These are phyloP conservation scores for Drosophila falleni DNA, from an alignment of 2,888 invertebrate genomes.

Conservation along the genomic window DNA sequence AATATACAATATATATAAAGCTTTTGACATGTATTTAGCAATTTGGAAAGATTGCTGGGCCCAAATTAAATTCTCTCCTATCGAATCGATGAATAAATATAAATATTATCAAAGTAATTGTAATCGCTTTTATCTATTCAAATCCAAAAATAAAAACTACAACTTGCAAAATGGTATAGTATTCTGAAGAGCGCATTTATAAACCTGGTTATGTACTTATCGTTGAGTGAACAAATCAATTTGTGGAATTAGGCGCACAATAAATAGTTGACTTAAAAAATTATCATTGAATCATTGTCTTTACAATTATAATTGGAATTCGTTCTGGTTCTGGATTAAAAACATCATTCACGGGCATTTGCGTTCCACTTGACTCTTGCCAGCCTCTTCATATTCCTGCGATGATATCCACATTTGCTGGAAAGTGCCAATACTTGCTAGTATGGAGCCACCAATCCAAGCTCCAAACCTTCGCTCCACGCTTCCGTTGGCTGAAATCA, in stretches of 20 bases:
- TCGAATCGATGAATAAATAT: not conserved
- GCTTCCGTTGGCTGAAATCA: slow-evolving; percentile 95
- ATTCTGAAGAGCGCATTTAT: slow-evolving; percentile 11
- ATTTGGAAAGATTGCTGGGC: not conserved
- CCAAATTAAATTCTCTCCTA: not conserved
- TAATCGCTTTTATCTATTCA: not conserved
- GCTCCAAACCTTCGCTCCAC: slow-evolving; percentile 97
- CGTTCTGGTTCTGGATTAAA: not conserved
- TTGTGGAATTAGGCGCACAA: slow-evolving; percentile 15
- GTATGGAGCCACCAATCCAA: slow-evolving; percentile 99
- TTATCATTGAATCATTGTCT: slow-evolving; percentile 43
- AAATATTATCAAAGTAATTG: not conserved
- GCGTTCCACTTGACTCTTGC: slow-evolving; percentile 98
- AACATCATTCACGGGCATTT: slow-evolving; percentile 91
- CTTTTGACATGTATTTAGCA: not conserved
- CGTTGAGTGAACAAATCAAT: not conserved
- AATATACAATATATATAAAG: not conserved
- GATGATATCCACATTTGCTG: slow-evolving; percentile 99
- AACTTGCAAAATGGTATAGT: not conserved
- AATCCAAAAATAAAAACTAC: not conserved
- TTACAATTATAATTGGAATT: slow-evolving; percentile 59
- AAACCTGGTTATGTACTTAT: not conserved
- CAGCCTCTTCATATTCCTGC: slow-evolving; percentile 99
- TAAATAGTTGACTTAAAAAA: slow-evolving; percentile 50
- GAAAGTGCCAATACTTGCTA: slow-evolving; percentile 99